Base-by-base conservation (phyloP, 2,797 vertebrate species). In the Esox lucius region DNA sequence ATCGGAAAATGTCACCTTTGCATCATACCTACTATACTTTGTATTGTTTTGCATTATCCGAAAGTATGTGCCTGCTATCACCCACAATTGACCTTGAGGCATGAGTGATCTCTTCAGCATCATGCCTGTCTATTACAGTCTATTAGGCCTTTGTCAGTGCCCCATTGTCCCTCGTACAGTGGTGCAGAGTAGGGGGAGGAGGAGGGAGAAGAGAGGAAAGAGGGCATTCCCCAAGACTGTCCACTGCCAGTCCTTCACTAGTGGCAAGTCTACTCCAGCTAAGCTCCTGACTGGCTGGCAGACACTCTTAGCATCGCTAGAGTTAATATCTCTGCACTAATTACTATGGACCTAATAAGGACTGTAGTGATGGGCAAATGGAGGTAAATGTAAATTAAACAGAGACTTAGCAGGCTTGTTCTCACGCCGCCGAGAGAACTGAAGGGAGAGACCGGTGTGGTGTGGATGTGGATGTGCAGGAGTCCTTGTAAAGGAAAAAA, bases 311-410 rank as follows among this genome's bases (percentile, higher is more conserved):
- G 74, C 80, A 66, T 2, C 22, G 72, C 51, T 76, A 71, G 74
- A 80, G 78, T 85, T 89, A 80, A 84, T 84, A 83, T 78, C 84
- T 85, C 75, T 71, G 72, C 80, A 72, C 81, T 89, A 87, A 89
- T 87, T 89, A 87, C 86, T 73, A 68, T 79, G 84, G 86, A 82
- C 75, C 78, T 83, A 82, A 82, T 81, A 86, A 85, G 75, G 78
- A 75, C 72, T 83, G 65, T 74, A 80, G 82, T 89, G 89, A 87
- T 86, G 90, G 84, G 81, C 80, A 78, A 84, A 72, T 84, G 79
- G 86, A 85, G 84, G 80, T 83, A 85, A 83, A 90, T 91, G 89
- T 24, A 76, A 33, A 69, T 87, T 84, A 86, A 88, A 83, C 24
- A 84, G 85, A 76, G 74, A 76, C 81, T 70, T 65, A 74, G 68